Evolutionary conservation across 2,797 vertebrate species (phyloP).

Genomic region (Sebastes cheni): DNA sequence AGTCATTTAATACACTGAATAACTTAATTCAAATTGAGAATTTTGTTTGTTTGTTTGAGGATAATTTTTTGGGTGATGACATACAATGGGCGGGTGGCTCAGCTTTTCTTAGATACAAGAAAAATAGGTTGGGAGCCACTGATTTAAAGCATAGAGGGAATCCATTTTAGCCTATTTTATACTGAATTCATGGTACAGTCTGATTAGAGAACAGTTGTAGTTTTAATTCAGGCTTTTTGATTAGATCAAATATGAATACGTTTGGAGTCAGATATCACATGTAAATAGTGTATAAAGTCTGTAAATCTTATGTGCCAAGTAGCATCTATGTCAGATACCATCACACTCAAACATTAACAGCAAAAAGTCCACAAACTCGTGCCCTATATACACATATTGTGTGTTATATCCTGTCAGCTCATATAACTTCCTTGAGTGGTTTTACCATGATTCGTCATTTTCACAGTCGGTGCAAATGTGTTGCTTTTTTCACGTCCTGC

Average conservation of each 20-base stretch:
- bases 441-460: conserved; percentile 16
- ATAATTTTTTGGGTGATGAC: no score
- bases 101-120: no score
- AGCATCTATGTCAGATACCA: not conserved
- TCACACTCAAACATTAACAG: not conserved
- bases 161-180: not conserved
- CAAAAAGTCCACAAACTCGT: not conserved
- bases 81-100: no score
- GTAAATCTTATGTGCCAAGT: not conserved
- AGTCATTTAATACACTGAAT: no score
- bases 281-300: not conserved
- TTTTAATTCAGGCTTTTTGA: not conserved
- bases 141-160: no score
- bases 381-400: not conserved
- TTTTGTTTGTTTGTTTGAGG: no score
- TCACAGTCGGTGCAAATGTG: conserved; percentile 37
- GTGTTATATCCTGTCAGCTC: not conserved
- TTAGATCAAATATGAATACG: not conserved
- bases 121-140: no score
- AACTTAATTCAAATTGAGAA: no score
- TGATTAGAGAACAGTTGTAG: not conserved
- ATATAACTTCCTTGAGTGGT: not conserved
- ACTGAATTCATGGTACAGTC: not conserved
- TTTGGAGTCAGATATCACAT: not conserved
- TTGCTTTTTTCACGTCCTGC: conserved; percentile 39